Evolutionary conservation across 2,797 vertebrate genomes (phyloP).

Genomic region (Enteromius paludinosus): DNA sequence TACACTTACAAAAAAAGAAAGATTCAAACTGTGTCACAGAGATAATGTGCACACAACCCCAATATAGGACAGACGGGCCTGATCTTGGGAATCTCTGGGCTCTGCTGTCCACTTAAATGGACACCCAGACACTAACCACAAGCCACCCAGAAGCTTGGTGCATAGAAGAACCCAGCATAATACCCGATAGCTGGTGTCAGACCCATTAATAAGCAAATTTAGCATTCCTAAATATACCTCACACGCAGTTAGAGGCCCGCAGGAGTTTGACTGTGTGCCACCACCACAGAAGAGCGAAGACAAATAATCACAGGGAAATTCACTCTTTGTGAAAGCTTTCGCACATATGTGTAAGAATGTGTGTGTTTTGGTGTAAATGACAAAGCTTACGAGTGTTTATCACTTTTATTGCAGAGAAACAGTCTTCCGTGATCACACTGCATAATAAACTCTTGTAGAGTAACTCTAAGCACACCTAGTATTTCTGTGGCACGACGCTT

Average conservation of each 20-base stretch:
- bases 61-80: background rate
- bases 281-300: conserved; percentile 36
- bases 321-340: background rate
- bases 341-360: conserved; percentile 13
- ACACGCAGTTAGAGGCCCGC: conserved; percentile 33
- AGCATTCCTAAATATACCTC: conserved; percentile 51
- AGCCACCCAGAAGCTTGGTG: conserved; percentile 59
- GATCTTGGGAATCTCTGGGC: conserved; percentile 13
- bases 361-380: conserved; percentile 33
- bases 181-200: conserved; percentile 39
- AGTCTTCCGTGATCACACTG: background rate
- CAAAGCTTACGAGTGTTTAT: conserved; percentile 7
- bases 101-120: conserved; percentile 45
- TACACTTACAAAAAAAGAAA: conserved; percentile 4
- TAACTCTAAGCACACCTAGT: background rate
- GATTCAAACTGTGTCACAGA: background rate
- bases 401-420: background rate
- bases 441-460: conserved; percentile 10
- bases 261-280: conserved; percentile 33
- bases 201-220: conserved; percentile 58
- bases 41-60: background rate
- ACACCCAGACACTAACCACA: conserved; percentile 54
- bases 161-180: conserved; percentile 4
- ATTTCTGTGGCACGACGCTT: background rate
- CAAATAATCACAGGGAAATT: conserved; percentile 48